Percentiles rank a stretch among this genome's conserved stretches.
Evolutionary conservation across 2,113 vertebrate genomes (phyloP).

Genomic region (Cryptomyrus ogoouensis): DNA sequence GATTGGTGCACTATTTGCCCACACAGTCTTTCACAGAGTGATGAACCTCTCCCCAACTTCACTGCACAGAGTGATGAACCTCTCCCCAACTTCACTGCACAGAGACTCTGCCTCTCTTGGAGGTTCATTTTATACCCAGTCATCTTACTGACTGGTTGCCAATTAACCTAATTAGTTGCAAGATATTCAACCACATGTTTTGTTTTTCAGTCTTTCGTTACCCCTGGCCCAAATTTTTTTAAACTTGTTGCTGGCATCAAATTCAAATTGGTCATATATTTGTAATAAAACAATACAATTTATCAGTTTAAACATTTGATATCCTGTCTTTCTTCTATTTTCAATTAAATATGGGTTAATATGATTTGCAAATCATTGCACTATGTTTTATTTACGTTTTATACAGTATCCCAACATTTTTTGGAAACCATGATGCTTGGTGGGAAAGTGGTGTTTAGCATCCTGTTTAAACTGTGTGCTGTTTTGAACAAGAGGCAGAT

Average conservation of each 20-base stretch:
- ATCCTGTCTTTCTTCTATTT: too few relatives aligned
- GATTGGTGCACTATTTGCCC: background rate
- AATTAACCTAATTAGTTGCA: background rate
- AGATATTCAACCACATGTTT: background rate
- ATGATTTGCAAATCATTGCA: too few relatives aligned
- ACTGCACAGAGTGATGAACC: too few relatives aligned
- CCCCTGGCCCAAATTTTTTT: background rate
- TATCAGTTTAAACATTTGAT: background rate
- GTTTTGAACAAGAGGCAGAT: background rate
- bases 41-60: background rate
- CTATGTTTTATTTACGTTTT: too few relatives aligned
- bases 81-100: background rate
- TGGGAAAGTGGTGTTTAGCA: background rate
- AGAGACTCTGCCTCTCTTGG: too few relatives aligned
- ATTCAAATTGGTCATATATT: background rate
- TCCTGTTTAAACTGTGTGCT: background rate
- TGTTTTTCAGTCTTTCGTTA: background rate
- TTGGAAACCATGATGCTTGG: background rate
- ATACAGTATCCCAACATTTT: too few relatives aligned
- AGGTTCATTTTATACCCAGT: background rate
- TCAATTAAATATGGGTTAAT: too few relatives aligned
- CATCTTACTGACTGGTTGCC: background rate
- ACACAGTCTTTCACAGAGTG: background rate
- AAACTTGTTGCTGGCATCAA: background rate
- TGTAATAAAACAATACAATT: background rate